Percentiles rank a stretch among this genome's conserved stretches.
These are phyloP conservation scores for Geotrypetes seraphini DNA, from an alignment of 2,797 vertebrate species.

Conservation along the genomic window DNA sequence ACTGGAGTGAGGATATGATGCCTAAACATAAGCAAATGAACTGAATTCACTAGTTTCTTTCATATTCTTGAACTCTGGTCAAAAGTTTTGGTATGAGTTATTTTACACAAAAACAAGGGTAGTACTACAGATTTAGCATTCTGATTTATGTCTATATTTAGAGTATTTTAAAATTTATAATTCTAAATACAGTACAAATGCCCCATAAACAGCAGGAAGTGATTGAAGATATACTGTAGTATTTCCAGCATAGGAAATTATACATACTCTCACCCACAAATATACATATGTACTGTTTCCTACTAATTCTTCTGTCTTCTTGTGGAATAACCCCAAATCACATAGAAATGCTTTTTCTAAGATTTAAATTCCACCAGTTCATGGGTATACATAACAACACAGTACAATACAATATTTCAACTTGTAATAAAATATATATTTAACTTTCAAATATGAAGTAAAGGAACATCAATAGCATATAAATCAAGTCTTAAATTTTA, in stretches of 20 bases:
- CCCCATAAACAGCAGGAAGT: constrained; percentile 3
- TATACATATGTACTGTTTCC: background rate
- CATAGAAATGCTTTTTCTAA: constrained; percentile 9
- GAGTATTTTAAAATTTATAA: too few species aligned
- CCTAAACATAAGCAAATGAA: too few species aligned
- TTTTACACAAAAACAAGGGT: background rate
- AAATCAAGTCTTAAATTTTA: constrained; percentile 56
- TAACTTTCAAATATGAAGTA: constrained; percentile 49
- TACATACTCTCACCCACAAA: rapidly evolving
- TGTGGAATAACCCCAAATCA: constrained; percentile 8
- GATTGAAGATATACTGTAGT: constrained; percentile 15
- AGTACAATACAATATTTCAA: constrained; percentile 25
- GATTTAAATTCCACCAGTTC: constrained; percentile 27
- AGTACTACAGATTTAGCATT: constrained; percentile 9
- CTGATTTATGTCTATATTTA: background rate
- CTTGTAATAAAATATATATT: constrained; percentile 54
- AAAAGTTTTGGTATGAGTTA: too few species aligned
- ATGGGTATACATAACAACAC: constrained; percentile 32
- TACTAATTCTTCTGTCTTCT: constrained; percentile 3
- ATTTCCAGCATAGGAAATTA: background rate
- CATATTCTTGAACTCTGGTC: too few species aligned
- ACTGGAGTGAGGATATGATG: too few species aligned
- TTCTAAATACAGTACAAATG: background rate
- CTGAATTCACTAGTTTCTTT: too few species aligned
- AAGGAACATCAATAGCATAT: constrained; percentile 40